Evolutionary conservation across 2,888 invertebrate genomes (phyloP).

Genomic region (Diachrysia chrysitis): DNA sequence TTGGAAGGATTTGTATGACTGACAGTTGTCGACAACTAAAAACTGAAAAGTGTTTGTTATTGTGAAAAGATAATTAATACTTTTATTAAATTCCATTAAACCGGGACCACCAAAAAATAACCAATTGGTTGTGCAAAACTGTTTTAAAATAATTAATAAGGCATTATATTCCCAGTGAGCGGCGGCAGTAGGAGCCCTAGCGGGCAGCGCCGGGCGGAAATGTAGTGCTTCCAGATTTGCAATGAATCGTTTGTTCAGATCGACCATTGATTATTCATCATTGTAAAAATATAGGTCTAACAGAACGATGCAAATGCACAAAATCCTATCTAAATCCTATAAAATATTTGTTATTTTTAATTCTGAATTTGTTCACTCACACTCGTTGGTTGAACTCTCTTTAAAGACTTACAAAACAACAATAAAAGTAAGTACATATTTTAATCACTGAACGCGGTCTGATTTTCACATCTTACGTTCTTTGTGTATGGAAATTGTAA

Average conservation of each 20-base stretch:
- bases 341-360: not conserved
- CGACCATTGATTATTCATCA: too few relatives aligned
- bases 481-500: slow-evolving; percentile 2
- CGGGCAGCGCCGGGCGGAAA: slow-evolving; percentile 24
- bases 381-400: not conserved
- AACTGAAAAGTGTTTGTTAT: not conserved
- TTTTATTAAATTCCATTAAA: too few relatives aligned
- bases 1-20: not conserved
- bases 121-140: not conserved
- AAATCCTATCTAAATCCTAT: not conserved
- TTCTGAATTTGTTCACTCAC: not conserved
- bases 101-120: too few relatives aligned
- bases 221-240: slow-evolving; percentile 38
- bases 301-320: too few relatives aligned
- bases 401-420: not conserved
- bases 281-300: too few relatives aligned
- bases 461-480: not conserved
- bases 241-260: slow-evolving; percentile 43
- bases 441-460: not conserved
- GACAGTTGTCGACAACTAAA: not conserved
- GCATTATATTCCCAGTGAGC: not conserved
- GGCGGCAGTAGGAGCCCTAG: not conserved
- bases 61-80: not conserved
- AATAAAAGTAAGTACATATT: not conserved
- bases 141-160: not conserved